These are phyloP conservation scores for Microhierax caerulescens DNA, from an alignment of 2,797 vertebrate species.

Conservation along the genomic window DNA sequence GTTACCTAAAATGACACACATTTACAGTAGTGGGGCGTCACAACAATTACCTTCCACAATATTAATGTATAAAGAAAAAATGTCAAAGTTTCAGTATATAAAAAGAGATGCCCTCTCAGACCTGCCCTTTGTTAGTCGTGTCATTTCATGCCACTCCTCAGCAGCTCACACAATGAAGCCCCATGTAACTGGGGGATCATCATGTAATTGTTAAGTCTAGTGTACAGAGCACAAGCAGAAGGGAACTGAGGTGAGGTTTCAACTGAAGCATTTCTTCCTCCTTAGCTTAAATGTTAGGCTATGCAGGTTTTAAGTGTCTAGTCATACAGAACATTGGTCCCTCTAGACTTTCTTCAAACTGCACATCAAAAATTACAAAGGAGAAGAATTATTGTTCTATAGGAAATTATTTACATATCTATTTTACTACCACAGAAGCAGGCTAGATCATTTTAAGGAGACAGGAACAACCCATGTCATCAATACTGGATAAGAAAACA, in stretches of 20 bases:
- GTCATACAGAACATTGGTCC: neutral
- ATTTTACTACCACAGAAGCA: neutral
- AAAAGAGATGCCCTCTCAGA: neutral
- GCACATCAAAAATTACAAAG: neutral
- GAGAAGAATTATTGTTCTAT: neutral
- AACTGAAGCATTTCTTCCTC: neutral
- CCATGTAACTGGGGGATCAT: neutral
- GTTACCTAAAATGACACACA: constrained; percentile 48
- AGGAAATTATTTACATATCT: neutral
- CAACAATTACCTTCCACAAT: neutral
- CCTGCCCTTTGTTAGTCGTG: neutral
- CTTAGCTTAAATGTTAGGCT: neutral
- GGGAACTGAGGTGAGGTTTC: neutral
- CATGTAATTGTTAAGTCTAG: neutral
- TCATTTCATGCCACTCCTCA: neutral
- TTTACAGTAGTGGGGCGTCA: neutral
- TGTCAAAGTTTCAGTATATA: neutral
- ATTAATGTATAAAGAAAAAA: neutral
- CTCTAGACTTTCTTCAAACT: neutral
- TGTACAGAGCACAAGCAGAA: neutral
- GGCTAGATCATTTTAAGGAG: neutral
- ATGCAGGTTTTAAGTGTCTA: neutral
- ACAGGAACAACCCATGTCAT: neutral
- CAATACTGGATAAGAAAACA: neutral
- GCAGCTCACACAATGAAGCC: neutral